Evolutionary conservation across 1,140 invertebrate species (phyloP), one percentile per base, ranked within the genome.

Genomic region (Dendrolimus punctatus): DNA sequence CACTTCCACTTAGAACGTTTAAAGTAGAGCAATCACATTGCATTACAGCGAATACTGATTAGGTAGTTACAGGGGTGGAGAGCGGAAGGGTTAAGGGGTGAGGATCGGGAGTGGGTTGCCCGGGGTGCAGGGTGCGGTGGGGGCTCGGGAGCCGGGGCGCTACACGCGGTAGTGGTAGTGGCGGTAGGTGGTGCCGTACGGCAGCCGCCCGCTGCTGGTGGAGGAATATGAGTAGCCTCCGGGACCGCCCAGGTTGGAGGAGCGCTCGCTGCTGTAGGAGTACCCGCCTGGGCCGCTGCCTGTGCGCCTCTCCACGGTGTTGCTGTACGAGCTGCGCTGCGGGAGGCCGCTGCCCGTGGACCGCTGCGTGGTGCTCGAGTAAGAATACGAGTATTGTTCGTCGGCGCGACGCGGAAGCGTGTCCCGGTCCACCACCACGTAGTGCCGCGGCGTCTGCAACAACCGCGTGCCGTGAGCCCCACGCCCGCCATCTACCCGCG

Each of bases 141-240:
- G 56, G 49, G 46, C 62, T 53, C 64, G 71, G 76, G 79, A 74
- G 74, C 76, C 76, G 76, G 82, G 70, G 71, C 73, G 73, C 90
- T 93, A 95, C 73, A 95, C 92, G 81, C 93, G 92, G 88, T 95
- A 95, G 62, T 93, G 94, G 85, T 91, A 95, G 81, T 95, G 94
- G 61, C 94, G 92, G 80, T 95, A 95, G 68, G 85, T 89, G 68
- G 93, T 95, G 74, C 94, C 94, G 65, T 92, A 91, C 51, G 94
- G 94, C 74, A 95, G 89, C 72, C 92, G 90, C 67, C 94, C 94
- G 80, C 91, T 91, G 57, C 90, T 87, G 60, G 90, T 90, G 43
- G 93, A 92, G 62, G 92, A 93, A 86, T 95, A 95, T 68, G 93
- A 93, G 83, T 95, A 95, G 64, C 93, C 91, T 70, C 94, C 92